A percentile compares a stretch with the other conserved stretches of the same genome.
Evolutionary conservation across 2,888 invertebrate species (phyloP).

Genomic region (Phaedon cochleariae): DNA sequence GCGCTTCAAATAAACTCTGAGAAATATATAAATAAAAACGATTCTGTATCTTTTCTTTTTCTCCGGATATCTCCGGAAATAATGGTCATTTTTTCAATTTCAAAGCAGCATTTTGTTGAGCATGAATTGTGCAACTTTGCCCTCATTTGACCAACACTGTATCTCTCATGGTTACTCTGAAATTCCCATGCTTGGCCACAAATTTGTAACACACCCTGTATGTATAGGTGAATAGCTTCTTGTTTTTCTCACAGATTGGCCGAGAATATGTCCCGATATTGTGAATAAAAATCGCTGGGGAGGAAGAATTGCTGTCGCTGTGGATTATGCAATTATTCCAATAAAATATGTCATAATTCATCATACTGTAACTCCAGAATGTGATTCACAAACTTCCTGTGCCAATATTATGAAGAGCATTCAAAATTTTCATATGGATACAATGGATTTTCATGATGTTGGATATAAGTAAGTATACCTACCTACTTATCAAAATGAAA

Average conservation of each 20-base stretch:
- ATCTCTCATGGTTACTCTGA: too few relatives aligned
- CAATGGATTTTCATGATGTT: slow-evolving; percentile 65
- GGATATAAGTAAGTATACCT: slow-evolving; percentile 66
- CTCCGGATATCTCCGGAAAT: too few relatives aligned
- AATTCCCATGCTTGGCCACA: too few relatives aligned
- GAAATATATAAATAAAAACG: too few relatives aligned
- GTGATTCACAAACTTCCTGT: slow-evolving; percentile 62
- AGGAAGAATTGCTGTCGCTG: slow-evolving; percentile 61
- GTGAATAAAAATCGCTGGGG: slow-evolving; percentile 70
- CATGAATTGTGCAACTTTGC: too few relatives aligned
- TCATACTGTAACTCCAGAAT: slow-evolving; percentile 66
- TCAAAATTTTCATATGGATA: slow-evolving; percentile 65
- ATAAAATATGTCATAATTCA: slow-evolving; percentile 66
- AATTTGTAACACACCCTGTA: too few relatives aligned
- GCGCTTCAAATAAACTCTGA: too few relatives aligned
- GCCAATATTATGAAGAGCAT: slow-evolving; percentile 59
- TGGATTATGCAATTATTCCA: slow-evolving; percentile 67
- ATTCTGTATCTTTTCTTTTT: too few relatives aligned
- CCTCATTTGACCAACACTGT: too few relatives aligned
- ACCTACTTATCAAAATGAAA: too few relatives aligned
- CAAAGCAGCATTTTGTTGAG: too few relatives aligned
- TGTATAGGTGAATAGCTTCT: neutral
- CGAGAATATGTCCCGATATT: slow-evolving; percentile 64
- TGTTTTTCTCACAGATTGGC: slow-evolving; percentile 39
- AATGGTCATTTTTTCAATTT: too few relatives aligned